A percentile compares a stretch with the other conserved stretches of the same genome.
Conservation (phyloP, 2,797 vertebrate species). For the Melanotaenia maccullochi region DNA sequence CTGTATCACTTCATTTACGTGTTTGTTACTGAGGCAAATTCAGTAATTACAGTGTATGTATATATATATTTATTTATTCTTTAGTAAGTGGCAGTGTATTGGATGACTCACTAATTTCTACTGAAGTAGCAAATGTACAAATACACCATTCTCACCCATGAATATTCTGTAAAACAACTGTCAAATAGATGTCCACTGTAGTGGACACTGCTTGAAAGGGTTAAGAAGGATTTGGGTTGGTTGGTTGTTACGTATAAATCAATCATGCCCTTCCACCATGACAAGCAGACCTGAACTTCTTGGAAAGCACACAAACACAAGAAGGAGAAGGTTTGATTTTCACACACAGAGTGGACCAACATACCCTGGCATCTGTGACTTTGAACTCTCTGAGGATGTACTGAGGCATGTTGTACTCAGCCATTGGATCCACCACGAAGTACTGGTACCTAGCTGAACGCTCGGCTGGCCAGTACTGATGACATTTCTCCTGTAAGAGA, state of each 20-base stretch:
- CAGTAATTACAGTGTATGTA: no score
- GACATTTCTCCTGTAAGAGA: conserved; percentile 91
- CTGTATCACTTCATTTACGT: no score
- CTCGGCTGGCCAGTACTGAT: conserved; percentile 98
- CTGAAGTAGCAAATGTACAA: no score
- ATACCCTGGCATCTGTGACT: conserved; percentile 96
- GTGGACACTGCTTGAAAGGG: no score
- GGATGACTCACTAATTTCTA: no score
- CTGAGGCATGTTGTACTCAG: conserved; percentile 99
- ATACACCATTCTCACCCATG: no score
- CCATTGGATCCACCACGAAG: conserved; percentile 98
- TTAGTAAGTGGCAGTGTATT: no score
- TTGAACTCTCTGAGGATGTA: conserved; percentile 98
- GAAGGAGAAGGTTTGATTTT: background rate
- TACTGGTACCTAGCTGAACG: conserved; percentile 98
- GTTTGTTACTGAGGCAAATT: no score
- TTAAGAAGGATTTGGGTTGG: conserved; percentile 48
- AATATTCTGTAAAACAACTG: no score
- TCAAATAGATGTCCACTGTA: no score
- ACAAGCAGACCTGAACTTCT: background rate
- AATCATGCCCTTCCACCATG: conserved; percentile 1
- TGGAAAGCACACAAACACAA: background rate
- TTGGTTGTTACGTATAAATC: conserved; percentile 41
- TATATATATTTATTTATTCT: no score
- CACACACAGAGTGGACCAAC: conserved; percentile 36